Conservation (phyloP, 2,797 vertebrate genomes). For the Pelochelys cantorii region DNA sequence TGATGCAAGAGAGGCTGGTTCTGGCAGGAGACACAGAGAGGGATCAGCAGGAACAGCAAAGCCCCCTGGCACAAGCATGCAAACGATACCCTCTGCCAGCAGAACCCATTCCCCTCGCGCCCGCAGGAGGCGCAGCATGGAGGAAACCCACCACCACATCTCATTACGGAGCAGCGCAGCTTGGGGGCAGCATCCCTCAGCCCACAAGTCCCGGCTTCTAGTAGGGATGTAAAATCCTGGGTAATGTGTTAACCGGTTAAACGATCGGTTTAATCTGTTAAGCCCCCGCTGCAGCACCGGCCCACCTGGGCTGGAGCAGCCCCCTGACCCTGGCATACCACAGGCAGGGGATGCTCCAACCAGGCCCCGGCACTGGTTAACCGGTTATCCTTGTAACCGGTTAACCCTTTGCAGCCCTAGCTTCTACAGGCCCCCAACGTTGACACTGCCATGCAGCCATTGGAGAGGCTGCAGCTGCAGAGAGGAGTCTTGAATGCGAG, state of each 20-base stretch:
- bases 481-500: neutral
- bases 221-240: no score
- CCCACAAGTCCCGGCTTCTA: neutral
- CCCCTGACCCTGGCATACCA: no score
- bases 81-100: neutral
- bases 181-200: neutral
- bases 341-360: no score
- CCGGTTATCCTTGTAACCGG: no score
- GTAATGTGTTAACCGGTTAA: no score
- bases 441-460: neutral
- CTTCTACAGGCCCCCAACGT: neutral
- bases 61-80: fast-evolving
- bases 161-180: neutral
- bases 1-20: neutral
- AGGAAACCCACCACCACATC: neutral
- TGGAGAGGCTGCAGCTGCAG: fast-evolving
- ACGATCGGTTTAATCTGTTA: no score
- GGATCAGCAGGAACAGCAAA: neutral
- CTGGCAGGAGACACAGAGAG: neutral
- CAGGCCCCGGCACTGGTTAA: no score
- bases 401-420: no score
- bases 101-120: neutral
- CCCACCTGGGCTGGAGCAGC: no score
- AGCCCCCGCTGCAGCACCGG: no score
- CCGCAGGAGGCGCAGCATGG: neutral